Conservation (phyloP, 1,140 invertebrate genomes). For the Dinothrombium tinctorium region DNA sequence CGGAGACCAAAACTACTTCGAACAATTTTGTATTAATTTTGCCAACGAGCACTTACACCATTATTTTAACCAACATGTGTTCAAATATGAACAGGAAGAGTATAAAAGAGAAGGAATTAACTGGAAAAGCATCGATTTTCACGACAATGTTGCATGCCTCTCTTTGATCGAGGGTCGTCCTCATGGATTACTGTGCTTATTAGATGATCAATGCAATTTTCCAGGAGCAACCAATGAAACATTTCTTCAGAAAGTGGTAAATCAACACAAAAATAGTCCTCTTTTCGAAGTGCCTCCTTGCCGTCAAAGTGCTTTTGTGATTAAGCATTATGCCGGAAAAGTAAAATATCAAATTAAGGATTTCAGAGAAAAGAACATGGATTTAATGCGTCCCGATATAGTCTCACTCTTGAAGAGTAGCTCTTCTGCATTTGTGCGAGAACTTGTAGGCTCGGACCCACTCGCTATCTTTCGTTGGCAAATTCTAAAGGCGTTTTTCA, state of each 20-base stretch:
- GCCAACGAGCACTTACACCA: constrained; percentile 90
- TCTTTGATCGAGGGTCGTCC: constrained; percentile 74
- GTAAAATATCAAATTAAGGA: constrained; percentile 57
- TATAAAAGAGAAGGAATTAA: constrained; percentile 69
- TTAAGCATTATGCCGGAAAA: constrained; percentile 79
- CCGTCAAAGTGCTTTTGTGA: constrained; percentile 68
- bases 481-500: constrained; percentile 65
- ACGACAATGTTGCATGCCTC: constrained; percentile 74
- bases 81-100: constrained; percentile 60
- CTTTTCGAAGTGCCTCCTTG: constrained; percentile 54
- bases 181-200: constrained; percentile 61
- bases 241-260: constrained; percentile 23
- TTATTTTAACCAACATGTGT: constrained; percentile 96
- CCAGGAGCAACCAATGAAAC: constrained; percentile 92
- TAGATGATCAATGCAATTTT: constrained; percentile 91
- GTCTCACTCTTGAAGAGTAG: constrained; percentile 80
- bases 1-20: constrained; percentile 47
- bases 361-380: constrained; percentile 87
- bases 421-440: constrained; percentile 67
- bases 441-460: constrained; percentile 75
- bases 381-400: constrained; percentile 78
- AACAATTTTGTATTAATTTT: constrained; percentile 91
- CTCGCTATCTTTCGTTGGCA: constrained; percentile 87
- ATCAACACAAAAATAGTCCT: constrained; percentile 14
- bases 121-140: constrained; percentile 64